phyloP scores from a whole-genome alignment of 2,797 vertebrate species.

The Eupleurogrammus muticus region DNA sequence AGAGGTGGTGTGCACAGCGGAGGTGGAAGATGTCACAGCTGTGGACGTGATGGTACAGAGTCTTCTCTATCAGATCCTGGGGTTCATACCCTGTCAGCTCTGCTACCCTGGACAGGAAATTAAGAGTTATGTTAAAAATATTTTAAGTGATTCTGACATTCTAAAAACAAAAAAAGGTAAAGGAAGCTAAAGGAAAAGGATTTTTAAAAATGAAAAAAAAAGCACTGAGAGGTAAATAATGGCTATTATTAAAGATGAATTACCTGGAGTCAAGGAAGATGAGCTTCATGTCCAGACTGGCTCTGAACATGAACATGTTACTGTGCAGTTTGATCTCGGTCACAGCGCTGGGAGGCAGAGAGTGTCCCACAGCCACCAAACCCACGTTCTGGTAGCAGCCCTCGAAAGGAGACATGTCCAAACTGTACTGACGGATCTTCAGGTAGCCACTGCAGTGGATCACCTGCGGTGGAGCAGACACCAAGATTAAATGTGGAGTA shows the following conservation, averaged over 20 bases:
- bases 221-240: not conserved
- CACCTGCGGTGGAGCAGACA: conserved; percentile 81
- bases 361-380: conserved; percentile 97
- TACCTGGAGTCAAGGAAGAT: conserved; percentile 99
- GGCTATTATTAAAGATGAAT: not conserved
- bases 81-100: conserved; percentile 98
- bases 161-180: too few species aligned
- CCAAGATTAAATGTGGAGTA: not conserved
- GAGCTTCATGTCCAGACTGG: conserved; percentile 99
- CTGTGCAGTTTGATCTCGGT: conserved; percentile 99
- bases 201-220: not conserved
- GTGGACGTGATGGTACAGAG: conserved; percentile 97
- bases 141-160: conserved; percentile 7
- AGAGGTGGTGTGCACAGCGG: conserved; percentile 96
- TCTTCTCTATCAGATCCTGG: conserved; percentile 99
- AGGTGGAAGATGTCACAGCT: conserved; percentile 98
- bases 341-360: conserved; percentile 95
- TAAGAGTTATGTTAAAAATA: conserved; percentile 13
- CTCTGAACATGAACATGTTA: conserved; percentile 99
- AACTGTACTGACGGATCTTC: conserved; percentile 97
- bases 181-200: too few species aligned
- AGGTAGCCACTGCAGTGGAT: conserved; percentile 99
- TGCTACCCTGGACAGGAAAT: conserved; percentile 88
- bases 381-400: conserved; percentile 99
- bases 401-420: conserved; percentile 98